Base-by-base conservation (phyloP, 2,113 vertebrate species). In the Cololabis saira region DNA sequence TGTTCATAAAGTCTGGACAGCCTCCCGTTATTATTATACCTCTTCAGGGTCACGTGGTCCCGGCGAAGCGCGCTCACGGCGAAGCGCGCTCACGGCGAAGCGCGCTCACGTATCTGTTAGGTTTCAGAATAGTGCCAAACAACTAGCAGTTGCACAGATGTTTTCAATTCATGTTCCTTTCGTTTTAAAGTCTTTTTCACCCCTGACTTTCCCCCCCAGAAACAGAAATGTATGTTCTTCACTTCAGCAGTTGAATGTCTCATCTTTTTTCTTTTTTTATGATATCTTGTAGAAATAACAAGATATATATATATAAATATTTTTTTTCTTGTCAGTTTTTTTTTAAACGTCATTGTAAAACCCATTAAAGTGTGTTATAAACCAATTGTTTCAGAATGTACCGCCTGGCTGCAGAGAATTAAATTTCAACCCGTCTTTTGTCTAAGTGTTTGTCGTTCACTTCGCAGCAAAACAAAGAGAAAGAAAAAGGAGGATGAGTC, bases 381-480 rank as follows among this genome's bases (percentile, higher is more conserved):
- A 16, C 11, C 17, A 11, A n/a, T 37, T 62, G 24, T 44, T 33
- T 16, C 19, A 60, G 12, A 45, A 58, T 69, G 47, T 73, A 61
- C 50, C 58, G 12, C 17, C 21, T 22, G 44, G 21, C 72, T 70
- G 51, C 72, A 62, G 19, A 64, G 14, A 63, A 74, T 66, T 76
- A 77, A 74, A 80, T 43, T 52, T 76, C 72, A 73, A 13, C 61
- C 47, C 63, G 71, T 43, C 47, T 21, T 24, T 19, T 62, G 48
- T 37, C 51, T 61, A 18, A 0, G n/a, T 56, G 54, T 4, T 74
- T 68, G 10, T 61, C 60, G 22, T 24, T 21, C 12, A 33, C 4
- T 42, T 19, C 43, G 45, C 15, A 6, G 21, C 30, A 22, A 14
- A 27, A 17, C 16, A 0, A 11, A 51, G 37, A 17, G n/a, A 30